These are phyloP conservation scores for Athalia cordata DNA, from an alignment of 2,888 invertebrate genomes.

Conservation along the genomic window DNA sequence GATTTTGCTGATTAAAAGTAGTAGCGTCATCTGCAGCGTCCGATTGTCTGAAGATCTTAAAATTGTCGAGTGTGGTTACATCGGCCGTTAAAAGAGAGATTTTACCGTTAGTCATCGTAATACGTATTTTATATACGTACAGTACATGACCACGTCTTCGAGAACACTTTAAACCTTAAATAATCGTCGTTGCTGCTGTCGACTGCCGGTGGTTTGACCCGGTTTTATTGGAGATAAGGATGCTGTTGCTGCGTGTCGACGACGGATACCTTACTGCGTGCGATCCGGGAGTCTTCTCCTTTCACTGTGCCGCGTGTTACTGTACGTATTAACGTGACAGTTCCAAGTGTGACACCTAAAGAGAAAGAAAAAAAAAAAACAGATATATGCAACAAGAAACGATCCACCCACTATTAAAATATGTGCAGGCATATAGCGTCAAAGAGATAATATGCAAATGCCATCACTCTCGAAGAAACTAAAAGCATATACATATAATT, in stretches of 20 bases:
- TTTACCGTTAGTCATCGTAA: constrained; percentile 28
- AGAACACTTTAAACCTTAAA: constrained; percentile 1
- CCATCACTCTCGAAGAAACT: too few species aligned
- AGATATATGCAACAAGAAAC: too few species aligned
- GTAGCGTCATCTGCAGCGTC: too few species aligned
- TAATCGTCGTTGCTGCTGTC: constrained; percentile 1
- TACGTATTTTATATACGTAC: not conserved
- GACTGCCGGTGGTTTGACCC: constrained; percentile 13
- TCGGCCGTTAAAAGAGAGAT: constrained; percentile 14
- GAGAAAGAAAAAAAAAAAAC: too few species aligned
- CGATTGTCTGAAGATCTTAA: too few species aligned
- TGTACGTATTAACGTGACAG: too few species aligned
- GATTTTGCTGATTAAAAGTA: too few species aligned
- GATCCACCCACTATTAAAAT: too few species aligned
- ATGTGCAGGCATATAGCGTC: too few species aligned
- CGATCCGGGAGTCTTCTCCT: constrained; percentile 1
- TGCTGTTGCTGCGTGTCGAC: not conserved
- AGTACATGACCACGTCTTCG: not conserved
- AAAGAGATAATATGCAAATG: too few species aligned
- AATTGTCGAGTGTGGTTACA: not conserved
- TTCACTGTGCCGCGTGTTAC: not conserved
- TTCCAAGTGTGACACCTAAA: too few species aligned
- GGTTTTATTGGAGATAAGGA: constrained; percentile 29
- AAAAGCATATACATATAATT: too few species aligned
- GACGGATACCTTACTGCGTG: not conserved